Base-by-base conservation (phyloP, 2,888 invertebrate species). In the Epistrophe eligans region DNA sequence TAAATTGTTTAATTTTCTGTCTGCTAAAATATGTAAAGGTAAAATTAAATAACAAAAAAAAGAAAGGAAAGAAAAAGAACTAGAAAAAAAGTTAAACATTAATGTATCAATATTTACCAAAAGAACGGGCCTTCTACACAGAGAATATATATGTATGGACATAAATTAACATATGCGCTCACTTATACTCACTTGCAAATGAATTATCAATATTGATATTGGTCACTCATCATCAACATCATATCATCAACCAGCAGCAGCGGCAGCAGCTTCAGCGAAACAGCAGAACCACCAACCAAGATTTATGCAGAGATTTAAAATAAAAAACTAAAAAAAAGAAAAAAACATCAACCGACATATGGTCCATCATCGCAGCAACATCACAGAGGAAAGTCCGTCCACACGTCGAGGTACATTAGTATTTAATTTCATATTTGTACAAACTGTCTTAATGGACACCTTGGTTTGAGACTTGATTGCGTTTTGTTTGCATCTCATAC, bases 1-100 rank as follows among this genome's bases (percentile, higher is more conserved):
- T 88, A 88, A 88, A 88, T 88, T 84, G 81, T 88, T 85, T 84
- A 88, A 85, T 88, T 84, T 88, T 84, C 52, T 87, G 83, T 81
- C 77, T 89, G 81, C 76, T 84, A 88, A 84, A 87, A 88, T 87
- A 89, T 83, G 87, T 7, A 24, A 15, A 77, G 66, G 67, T 57
- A 28, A 40, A 58, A 7, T 35, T 11, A 17, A 15, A 57, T 15
- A n/a, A 52, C 32, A 80, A 45, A n/a, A 48, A 40, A 4, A 38
- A 43, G 38, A 11, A 48, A n/a, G n/a, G n/a, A n/a, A n/a, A n/a
- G n/a, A n/a, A 66, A 70, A 17, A 35, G 43, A 62, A 24, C 73
- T 35, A 60, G 35, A 48, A 73, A 28, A 48, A 73, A 58, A 72
- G 66, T 38, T 73, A 74, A 79, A 76, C 66, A 76, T 76, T 72